Evolutionary conservation across 2,113 vertebrate species (phyloP), one percentile per base, ranked within the genome.

Genomic region (Lota lota): DNA sequence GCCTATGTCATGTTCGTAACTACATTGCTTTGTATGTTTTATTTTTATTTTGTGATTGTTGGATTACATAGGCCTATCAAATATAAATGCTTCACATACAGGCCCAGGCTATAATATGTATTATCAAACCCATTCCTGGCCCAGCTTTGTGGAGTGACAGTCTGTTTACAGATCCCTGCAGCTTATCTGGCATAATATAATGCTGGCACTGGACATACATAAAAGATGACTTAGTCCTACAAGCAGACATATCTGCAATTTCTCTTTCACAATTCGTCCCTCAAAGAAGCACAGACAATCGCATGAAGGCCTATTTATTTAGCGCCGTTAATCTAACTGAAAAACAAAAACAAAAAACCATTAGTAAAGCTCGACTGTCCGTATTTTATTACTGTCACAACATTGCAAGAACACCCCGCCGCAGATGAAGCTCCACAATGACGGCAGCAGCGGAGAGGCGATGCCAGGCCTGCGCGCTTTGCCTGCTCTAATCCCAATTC

Each of bases 101-200:
- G 71, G 69, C 68, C 80, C n/a, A n/a, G n/a, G n/a, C n/a, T 47
- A 47, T 47, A 47, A 47, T 47, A 47, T 47, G 3, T 47, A 47
- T 47, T 47, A 47, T 47, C 40, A 47, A 2, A 47, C 10, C 40
- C 40, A 47, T 47, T 47, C 28, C 73, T 11, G 57, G 78, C 70
- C 33, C 71, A 69, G 69, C 73, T 69, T 85, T 84, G 78, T 86
- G 77, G 85, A 88, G 79, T 88, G 88, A 84, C 87, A 90, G 85
- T 6, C 66, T 88, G 83, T 89, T 88, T 88, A 87, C 83, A 79
- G 84, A 86, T 82, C 2, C 80, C 85, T 87, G 79, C 5, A 75
- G 79, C 77, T 36, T 57, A 18, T 61, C 71, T 75, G 83, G 70
- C 76, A 85, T 66, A 12, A 66, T 70, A 78, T 63, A 78, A 72